Conservation (phyloP, 2,888 invertebrate genomes). For the Germaria angustata region DNA sequence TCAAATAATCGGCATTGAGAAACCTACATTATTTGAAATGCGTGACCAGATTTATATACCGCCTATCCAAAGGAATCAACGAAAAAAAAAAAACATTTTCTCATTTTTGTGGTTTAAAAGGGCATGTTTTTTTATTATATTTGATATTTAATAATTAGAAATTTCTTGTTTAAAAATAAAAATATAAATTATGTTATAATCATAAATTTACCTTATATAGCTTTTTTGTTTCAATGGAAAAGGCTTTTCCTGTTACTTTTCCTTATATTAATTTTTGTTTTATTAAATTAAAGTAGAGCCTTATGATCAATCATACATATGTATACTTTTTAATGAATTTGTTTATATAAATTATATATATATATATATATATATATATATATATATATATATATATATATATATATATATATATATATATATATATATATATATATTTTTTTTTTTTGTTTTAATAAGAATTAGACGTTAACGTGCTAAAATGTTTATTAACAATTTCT, state of each 20-base stretch:
- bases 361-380: not conserved
- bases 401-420: too few relatives aligned
- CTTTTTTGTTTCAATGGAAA: slow-evolving; percentile 43
- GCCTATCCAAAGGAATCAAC: too few relatives aligned
- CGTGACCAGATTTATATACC: too few relatives aligned
- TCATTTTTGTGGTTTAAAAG: slow-evolving; percentile 56
- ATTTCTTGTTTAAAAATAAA: slow-evolving; percentile 65
- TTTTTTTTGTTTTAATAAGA: slow-evolving; percentile 3
- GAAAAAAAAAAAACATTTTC: not conserved
- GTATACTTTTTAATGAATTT: slow-evolving; percentile 40
- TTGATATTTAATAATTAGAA: slow-evolving; percentile 67
- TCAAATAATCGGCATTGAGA: too few relatives aligned
- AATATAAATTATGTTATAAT: slow-evolving; percentile 69
- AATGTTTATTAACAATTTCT: slow-evolving; percentile 33
- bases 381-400: slow-evolving; percentile 50
- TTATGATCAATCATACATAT: slow-evolving; percentile 62
- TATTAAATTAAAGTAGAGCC: slow-evolving; percentile 66
- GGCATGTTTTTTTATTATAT: slow-evolving; percentile 59
- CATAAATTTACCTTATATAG: slow-evolving; percentile 62
- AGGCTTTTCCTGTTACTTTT: slow-evolving; percentile 25
- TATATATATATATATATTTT: slow-evolving; percentile 21
- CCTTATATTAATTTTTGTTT: slow-evolving; percentile 37
- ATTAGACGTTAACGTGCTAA: slow-evolving; percentile 51
- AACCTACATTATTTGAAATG: too few relatives aligned
- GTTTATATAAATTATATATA: not conserved